Conservation (phyloP, 2,888 invertebrate species). For the Masnerella sp. region DNA sequence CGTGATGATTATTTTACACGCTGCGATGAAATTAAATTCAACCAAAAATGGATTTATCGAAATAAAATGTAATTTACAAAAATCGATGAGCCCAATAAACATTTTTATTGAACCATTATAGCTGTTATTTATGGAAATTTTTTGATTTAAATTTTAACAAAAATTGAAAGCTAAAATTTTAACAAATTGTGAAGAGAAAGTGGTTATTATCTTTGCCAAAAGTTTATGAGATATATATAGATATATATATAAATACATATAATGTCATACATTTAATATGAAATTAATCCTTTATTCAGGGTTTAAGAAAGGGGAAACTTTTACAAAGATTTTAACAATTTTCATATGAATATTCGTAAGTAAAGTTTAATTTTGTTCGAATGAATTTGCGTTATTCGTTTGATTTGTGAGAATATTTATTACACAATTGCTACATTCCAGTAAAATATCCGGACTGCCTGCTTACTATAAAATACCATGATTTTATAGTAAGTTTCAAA, state of each 20-base stretch:
- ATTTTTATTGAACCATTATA: slow-evolving; percentile 34
- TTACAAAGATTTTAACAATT: no score
- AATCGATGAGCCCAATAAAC: slow-evolving; percentile 35
- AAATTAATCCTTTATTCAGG: no score
- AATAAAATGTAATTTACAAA: slow-evolving; percentile 49
- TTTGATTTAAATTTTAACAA: background rate
- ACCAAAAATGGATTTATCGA: slow-evolving; percentile 30
- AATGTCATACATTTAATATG: no score
- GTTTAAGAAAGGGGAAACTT: no score
- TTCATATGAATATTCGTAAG: no score
- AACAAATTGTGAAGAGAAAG: no score
- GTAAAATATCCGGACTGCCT: slow-evolving; percentile 71
- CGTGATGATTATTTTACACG: slow-evolving; percentile 60
- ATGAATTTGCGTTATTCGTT: slow-evolving; percentile 7
- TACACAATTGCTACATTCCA: slow-evolving; percentile 69
- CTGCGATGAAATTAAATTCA: slow-evolving; percentile 50
- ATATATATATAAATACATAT: no score
- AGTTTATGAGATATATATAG: background rate
- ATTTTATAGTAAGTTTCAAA: slow-evolving; percentile 58
- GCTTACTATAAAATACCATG: no score
- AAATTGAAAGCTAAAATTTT: no score
- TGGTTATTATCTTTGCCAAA: no score
- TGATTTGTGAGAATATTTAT: slow-evolving; percentile 22
- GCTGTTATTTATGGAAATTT: slow-evolving; percentile 19
- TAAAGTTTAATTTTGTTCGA: no score